Evolutionary conservation across 2,797 vertebrate species (phyloP).

Genomic region (Sylvilagus floridanus): DNA sequence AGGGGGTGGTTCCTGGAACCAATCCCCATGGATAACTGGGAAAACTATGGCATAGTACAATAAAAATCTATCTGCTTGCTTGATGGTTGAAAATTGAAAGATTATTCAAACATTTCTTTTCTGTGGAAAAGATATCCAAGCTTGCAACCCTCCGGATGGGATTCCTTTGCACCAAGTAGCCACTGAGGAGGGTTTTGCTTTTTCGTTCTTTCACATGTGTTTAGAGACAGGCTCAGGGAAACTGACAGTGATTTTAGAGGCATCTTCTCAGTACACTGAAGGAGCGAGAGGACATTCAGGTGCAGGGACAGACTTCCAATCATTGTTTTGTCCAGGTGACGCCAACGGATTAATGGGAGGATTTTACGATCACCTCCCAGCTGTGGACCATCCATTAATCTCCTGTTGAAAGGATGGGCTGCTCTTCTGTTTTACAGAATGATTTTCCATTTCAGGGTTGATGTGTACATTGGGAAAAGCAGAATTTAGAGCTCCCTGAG

Average conservation of each 20-base stretch:
- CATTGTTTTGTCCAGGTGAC: not conserved
- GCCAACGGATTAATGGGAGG: not conserved
- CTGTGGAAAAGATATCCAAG: not conserved
- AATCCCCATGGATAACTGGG: no score
- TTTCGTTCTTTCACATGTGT: not conserved
- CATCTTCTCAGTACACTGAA: not conserved
- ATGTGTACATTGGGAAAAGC: constrained; percentile 8
- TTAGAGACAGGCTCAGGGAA: not conserved
- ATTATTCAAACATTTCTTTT: not conserved
- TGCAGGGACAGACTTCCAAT: not conserved
- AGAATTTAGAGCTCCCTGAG: constrained; percentile 42
- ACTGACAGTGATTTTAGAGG: not conserved
- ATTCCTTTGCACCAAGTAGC: not conserved
- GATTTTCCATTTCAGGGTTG: constrained; percentile 28
- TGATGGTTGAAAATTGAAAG: constrained; percentile 3
- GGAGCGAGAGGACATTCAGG: not conserved
- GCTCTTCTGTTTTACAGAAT: constrained; percentile 58
- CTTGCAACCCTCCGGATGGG: not conserved
- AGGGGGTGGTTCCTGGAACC: not conserved
- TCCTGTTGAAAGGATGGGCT: constrained; percentile 36
- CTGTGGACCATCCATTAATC: constrained; percentile 46
- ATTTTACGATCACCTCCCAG: not conserved
- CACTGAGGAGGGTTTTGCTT: not conserved
- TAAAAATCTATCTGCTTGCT: not conserved
- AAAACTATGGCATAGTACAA: not conserved